Conservation (phyloP, 2,797 vertebrate species). For the Eulemur mongoz region DNA sequence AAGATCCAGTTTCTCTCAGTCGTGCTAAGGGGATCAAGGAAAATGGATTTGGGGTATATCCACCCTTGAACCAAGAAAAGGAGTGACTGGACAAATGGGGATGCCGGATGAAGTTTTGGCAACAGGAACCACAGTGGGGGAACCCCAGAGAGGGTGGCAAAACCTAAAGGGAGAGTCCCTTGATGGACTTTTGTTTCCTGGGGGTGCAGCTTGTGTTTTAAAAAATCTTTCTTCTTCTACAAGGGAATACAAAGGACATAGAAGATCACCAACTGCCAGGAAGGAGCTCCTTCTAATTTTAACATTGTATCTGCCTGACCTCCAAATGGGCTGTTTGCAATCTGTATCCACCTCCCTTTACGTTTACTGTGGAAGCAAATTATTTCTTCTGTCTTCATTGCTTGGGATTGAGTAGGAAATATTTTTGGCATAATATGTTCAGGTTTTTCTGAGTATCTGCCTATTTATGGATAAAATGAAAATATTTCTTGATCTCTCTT, state of each 20-base stretch:
- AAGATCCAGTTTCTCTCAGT: not conserved
- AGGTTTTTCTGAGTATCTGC: constrained; percentile 3
- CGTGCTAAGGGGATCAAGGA: not conserved
- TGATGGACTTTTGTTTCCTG: not conserved
- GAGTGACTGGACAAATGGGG: not conserved
- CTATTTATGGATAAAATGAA: not conserved
- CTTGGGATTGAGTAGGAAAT: not conserved
- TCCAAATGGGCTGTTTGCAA: not conserved
- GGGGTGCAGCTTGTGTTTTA: not conserved
- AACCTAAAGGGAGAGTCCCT: not conserved
- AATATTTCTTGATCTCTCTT: not conserved
- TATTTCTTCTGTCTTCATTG: not conserved
- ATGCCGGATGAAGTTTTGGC: not conserved
- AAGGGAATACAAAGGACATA: not conserved
- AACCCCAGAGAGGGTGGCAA: not conserved
- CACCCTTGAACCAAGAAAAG: not conserved
- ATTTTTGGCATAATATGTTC: not conserved
- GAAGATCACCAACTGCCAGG: not conserved
- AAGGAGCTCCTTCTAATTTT: not conserved
- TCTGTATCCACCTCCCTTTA: not conserved
- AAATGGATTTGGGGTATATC: not conserved
- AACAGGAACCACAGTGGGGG: not conserved
- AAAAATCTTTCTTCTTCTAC: not conserved
- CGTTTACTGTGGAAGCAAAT: not conserved
- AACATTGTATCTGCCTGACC: not conserved